Percentiles rank a stretch among this genome's conserved stretches.
Conservation (phyloP, 2,113 vertebrate genomes). For the Anarhynchus alexandrinus region DNA sequence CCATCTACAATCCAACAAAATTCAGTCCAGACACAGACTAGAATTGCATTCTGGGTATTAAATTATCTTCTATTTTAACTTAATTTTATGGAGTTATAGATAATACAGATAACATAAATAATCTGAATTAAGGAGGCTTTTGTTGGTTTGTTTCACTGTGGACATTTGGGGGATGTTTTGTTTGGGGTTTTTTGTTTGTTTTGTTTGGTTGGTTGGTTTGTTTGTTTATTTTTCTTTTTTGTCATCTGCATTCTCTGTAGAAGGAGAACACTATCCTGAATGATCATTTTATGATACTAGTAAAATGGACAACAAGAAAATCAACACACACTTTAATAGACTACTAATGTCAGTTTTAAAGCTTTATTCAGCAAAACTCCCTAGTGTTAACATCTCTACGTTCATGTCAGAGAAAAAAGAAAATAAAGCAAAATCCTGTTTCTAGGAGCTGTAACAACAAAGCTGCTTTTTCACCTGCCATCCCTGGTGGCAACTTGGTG, state of each 20-base stretch:
- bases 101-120: not conserved
- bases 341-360: not conserved
- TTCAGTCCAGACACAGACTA: not conserved
- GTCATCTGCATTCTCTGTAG: not conserved
- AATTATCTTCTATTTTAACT: not conserved
- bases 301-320: not conserved
- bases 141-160: not conserved
- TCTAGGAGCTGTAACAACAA: not conserved
- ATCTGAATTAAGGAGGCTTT: not conserved
- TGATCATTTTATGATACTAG: not conserved
- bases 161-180: not conserved
- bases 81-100: not conserved
- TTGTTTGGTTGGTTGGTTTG: no score
- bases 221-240: not conserved
- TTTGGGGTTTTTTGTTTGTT: not conserved
- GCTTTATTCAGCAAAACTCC: not conserved
- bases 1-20: not conserved
- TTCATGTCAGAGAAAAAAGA: not conserved
- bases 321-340: not conserved
- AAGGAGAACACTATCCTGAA: not conserved
- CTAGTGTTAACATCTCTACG: not conserved
- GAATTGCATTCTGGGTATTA: not conserved
- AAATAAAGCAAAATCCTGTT: not conserved
- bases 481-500: not conserved
- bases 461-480: not conserved